These are phyloP conservation scores for Galago senegalensis DNA, from an alignment of 2,797 vertebrate species.

Conservation along the genomic window DNA sequence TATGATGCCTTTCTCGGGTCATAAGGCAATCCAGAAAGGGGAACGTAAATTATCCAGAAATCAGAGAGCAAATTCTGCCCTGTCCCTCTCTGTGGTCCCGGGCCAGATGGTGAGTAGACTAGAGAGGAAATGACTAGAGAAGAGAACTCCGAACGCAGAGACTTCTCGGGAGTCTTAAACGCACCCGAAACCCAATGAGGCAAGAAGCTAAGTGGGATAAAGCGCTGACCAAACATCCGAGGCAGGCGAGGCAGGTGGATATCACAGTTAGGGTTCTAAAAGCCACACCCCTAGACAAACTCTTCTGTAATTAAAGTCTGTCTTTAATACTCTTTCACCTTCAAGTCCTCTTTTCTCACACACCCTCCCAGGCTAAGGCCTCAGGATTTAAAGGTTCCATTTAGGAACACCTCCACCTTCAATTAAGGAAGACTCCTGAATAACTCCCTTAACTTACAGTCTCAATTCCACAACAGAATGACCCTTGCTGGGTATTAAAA, in stretches of 20 bases:
- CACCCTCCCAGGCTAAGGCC: neutral
- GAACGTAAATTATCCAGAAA: neutral
- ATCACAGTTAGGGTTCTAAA: neutral
- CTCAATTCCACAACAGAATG: neutral
- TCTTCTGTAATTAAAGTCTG: neutral
- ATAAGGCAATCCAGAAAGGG: neutral
- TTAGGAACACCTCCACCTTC: neutral
- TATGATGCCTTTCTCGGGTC: neutral
- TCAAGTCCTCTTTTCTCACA: neutral
- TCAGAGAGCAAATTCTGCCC: conserved; percentile 8
- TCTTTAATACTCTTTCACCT: neutral
- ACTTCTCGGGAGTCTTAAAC: neutral
- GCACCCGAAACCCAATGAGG: neutral
- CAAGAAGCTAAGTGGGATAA: neutral
- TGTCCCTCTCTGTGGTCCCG: neutral
- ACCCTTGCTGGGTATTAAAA: neutral
- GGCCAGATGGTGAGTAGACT: neutral
- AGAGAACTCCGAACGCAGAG: neutral
- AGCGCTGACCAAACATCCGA: neutral
- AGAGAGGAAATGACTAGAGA: neutral
- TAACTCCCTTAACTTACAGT: neutral
- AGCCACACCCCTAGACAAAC: neutral
- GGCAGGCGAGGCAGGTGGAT: neutral
- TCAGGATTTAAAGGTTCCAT: neutral
- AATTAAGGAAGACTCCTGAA: neutral